Evolutionary conservation across 1,140 invertebrate species (phyloP).

Genomic region (Carcinoscorpius rotundicauda): DNA sequence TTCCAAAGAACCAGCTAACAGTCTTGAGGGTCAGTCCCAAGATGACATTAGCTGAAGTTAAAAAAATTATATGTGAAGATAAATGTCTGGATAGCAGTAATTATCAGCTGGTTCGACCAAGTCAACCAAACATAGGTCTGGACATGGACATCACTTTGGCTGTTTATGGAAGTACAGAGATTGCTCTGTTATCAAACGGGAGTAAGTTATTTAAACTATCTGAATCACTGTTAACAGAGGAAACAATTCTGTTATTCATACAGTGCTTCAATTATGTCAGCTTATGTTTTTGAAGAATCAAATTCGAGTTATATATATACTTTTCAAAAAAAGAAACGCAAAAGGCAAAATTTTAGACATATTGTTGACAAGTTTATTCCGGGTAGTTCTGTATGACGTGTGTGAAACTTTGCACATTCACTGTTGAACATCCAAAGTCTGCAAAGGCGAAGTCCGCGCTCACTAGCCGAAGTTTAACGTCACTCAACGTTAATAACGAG

Average conservation of each 20-base stretch:
- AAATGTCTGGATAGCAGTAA: conserved; percentile 58
- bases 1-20: conserved; percentile 69
- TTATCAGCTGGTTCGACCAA: conserved; percentile 47
- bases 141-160: conserved; percentile 21
- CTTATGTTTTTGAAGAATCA: not conserved
- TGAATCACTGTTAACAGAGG: not conserved
- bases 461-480: too few species aligned
- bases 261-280: not conserved
- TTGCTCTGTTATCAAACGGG: conserved; percentile 20
- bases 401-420: too few species aligned
- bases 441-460: too few species aligned
- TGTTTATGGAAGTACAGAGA: conserved; percentile 21
- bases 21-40: conserved; percentile 56
- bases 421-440: not conserved
- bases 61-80: conserved; percentile 61
- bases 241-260: not conserved
- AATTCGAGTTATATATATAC: not conserved
- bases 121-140: conserved; percentile 14
- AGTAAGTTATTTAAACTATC: conserved; percentile 8
- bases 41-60: conserved; percentile 49
- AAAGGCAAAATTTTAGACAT: not conserved
- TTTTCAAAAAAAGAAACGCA: too few species aligned
- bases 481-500: too few species aligned
- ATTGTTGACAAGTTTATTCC: not conserved
- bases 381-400: too few species aligned